Evolutionary conservation across 2,888 invertebrate genomes (phyloP), one percentile per base, ranked within the genome.

Genomic region (Hesperia comma): DNA sequence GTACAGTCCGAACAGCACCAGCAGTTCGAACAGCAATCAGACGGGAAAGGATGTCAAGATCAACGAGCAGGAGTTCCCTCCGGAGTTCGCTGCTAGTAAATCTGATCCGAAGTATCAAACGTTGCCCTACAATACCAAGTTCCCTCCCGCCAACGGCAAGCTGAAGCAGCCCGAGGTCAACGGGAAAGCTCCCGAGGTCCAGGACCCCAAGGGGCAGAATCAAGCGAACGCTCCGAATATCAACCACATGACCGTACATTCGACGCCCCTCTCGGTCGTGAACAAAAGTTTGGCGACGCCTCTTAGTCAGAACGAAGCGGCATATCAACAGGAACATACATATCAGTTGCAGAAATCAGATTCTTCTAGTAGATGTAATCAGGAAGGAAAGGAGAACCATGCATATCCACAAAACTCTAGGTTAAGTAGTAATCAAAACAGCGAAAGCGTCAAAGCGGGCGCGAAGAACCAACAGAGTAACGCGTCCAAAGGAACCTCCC

Each of bases 21-120:
- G 90, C 77, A 92, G 92, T 80, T 91, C 92, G 8, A 92, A 89
- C 76, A 92, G 91, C 73, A 92, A 90, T 69, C 92, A 92, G 85
- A 88, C 87, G 41, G 86, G 88, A 15, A 93, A 92, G 80, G 92
- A 92, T 73, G 77, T 88, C 54, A 93, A 91, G 82, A 89, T 90
- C 75, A 93, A 88, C 74, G 93, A 91, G 77, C 93, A 92, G 77
- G 94, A 94, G 77, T 93, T 92, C 73, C 87, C 94, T 19, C 94
- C 95, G 66, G 95, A 96, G 79, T 96, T 97, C 81, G 94, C 95
- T 69, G 95, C 96, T 32, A 96, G 95, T 79, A 97, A 97, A 85
- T 96, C 96, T 66, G 97, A 98, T 86, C 97, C 96, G 51, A 98
- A 97, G 89, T 98, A 97, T 92, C 98, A 98, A 93, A 97, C 97